These are phyloP conservation scores for Hyalella azteca DNA, from an alignment of 2,888 invertebrate species.

Conservation along the genomic window DNA sequence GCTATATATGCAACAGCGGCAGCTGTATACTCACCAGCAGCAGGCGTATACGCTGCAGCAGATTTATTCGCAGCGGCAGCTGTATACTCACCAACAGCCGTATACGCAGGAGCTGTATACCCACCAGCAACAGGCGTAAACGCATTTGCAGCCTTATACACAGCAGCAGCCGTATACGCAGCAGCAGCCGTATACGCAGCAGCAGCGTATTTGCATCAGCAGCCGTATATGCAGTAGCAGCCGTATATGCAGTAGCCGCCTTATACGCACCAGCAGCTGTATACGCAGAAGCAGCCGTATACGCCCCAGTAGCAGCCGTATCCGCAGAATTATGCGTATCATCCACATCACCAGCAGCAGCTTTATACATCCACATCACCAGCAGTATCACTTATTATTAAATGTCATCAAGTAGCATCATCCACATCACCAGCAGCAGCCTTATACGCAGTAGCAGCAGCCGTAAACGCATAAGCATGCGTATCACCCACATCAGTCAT, in stretches of 20 bases:
- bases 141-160: neutral
- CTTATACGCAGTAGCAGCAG: too few species aligned
- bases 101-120: neutral
- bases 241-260: neutral
- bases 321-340: too few species aligned
- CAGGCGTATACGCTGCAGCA: slow-evolving; percentile 12
- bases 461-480: too few species aligned
- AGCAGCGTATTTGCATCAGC: neutral
- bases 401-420: too few species aligned
- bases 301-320: neutral
- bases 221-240: too few species aligned
- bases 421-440: too few species aligned
- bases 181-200: neutral
- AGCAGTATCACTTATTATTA: too few species aligned
- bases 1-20: neutral
- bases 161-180: neutral
- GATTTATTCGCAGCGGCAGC: neutral
- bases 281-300: neutral
- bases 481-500: too few species aligned
- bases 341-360: neutral
- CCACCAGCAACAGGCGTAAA: neutral
- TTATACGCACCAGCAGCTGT: neutral
- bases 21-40: neutral
- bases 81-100: neutral
- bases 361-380: too few species aligned